Conservation (phyloP, 2,797 vertebrate genomes). For the Leptodactylus fallax region DNA sequence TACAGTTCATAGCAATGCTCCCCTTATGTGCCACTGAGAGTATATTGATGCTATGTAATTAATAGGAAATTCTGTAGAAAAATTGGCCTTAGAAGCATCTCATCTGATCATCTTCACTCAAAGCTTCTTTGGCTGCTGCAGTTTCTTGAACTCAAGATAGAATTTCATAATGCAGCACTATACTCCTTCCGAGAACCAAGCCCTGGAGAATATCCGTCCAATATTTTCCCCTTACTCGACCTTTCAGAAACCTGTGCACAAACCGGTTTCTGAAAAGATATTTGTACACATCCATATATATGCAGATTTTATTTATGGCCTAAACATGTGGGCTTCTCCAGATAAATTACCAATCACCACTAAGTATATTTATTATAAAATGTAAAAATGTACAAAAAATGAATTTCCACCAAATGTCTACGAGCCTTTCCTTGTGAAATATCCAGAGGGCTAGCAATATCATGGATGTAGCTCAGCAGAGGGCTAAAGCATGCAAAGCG, state of each 20-base stretch:
- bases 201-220: constrained; percentile 9
- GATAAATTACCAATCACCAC: constrained; percentile 54
- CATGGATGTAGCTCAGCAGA: constrained; percentile 31
- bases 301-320: constrained; percentile 41
- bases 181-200: not conserved
- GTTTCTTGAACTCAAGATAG: not conserved
- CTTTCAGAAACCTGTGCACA: constrained; percentile 17
- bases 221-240: constrained; percentile 8
- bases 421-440: constrained; percentile 25
- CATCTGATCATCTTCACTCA: not conserved
- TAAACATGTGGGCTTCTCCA: constrained; percentile 49
- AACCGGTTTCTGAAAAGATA: constrained; percentile 32
- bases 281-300: constrained; percentile 35
- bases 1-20: not conserved
- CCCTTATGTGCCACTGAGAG: not conserved
- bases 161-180: constrained; percentile 9
- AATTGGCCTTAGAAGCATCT: not conserved
- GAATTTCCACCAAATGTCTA: constrained; percentile 41
- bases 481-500: constrained; percentile 29
- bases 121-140: not conserved
- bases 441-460: constrained; percentile 43
- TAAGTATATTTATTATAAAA: constrained; percentile 37
- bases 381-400: constrained; percentile 27
- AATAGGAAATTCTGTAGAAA: not conserved
- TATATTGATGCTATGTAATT: not conserved